Base-by-base conservation (phyloP, 2,888 invertebrate genomes). In the Aphidius colemani region DNA sequence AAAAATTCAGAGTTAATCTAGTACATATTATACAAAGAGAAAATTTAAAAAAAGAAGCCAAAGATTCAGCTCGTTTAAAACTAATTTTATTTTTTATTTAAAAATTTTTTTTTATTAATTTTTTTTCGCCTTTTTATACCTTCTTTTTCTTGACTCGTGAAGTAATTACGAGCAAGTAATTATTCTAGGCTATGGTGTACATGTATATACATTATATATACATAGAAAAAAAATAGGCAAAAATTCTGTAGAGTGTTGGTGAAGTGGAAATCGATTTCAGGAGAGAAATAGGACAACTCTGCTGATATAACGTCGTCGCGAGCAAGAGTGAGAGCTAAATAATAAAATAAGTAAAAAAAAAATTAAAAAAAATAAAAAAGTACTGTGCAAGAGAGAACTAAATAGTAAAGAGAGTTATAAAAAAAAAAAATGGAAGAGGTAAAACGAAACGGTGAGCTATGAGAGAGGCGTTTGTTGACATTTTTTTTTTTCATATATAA, bases 101-200 rank as follows among this genome's bases (percentile, higher is more conserved):
- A 30, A 18, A 18, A 51, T 41, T 40, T 53, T 61, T 55, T 46
- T 60, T 60, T 46, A 53, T 30, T 45, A 48, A 49, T 51, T 11
- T 53, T 43, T 45, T 60, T 51, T 63, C 13, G 13, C 13, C 13
- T 56, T 65, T 51, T 39, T 48, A 1, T 44, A 30, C 39, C 30
- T 53, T 59, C 59, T 64, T 63, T 44, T 53, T 53, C 51, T 46
- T 64, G 66, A 65, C 61, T 65, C 56, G 66, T 39, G 65, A 66
- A 68, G 69, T 66, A 67, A 68, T 69, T 67, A 68, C 67, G 61
- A 62, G 60, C 61, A 59, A 63, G 67, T 69, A 68, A 68, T 67
- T 68, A 67, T 67, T 67, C 61, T 64, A 55, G 49, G 61, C 45
- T 63, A 59, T 57, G 43, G 30, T 30, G 30, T 58, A 59, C 53